Base-by-base conservation (phyloP, 2,888 invertebrate species). In the Polietes domitor region DNA sequence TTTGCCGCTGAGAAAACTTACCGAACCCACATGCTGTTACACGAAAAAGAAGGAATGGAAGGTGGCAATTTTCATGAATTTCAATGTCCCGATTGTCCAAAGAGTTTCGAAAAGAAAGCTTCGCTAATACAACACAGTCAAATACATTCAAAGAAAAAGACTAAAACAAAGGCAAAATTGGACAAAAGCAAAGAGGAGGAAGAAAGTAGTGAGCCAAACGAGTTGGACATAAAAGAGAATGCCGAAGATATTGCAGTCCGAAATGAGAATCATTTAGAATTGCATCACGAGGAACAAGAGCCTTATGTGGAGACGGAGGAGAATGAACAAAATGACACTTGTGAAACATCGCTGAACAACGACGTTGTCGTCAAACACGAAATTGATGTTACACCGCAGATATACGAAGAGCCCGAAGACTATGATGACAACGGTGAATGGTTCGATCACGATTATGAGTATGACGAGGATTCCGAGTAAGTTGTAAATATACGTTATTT, bases 11-110 rank as follows among this genome's bases (percentile, higher is more conserved):
- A 68, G 24, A 78, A 50, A 6, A 85, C 87, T 26, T 85, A 91
- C 12, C 76, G 86, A n/a, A 83, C 88, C 0, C 91, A 91, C 82
- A 86, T 87, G 61, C 21, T 41, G 15, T 3, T 43, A 17, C 80
- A 80, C n/a, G 71, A 61, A 1, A 65, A 65, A 10, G 65, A 21
- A 12, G 17, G n/a, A 1, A 32, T 32, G 4, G 63, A 37, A 9
- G 32, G 32, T 24, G 61, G 61, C 26, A 12, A 10, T 1, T n/a
- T 47, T n/a, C 58, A 10, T 26, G 65, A 37, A 24, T 86, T 82
- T 70, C 71, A 87, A 26, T 94, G 94, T 89, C 93, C 93, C 70
- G 88, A 92, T 32, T 94, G 94, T 86, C 89, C 90, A 0, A 93
- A 93, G 86, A 89, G 88, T 4, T 94, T 93, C 88, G 86, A 88